phyloP scores from a whole-genome alignment of 2,113 vertebrate genomes.

The Trogon melanurus region DNA sequence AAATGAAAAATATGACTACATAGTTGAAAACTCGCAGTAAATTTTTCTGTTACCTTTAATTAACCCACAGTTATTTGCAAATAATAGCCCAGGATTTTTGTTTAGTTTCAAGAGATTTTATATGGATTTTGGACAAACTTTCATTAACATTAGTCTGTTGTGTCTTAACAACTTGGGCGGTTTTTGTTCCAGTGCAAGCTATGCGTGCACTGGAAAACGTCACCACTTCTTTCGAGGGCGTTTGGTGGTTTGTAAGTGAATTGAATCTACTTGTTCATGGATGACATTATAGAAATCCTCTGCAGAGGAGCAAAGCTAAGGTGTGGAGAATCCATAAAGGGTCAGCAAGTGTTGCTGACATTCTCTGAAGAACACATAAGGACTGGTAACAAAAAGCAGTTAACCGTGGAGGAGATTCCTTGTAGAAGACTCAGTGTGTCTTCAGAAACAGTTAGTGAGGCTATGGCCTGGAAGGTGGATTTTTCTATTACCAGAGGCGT shows the following conservation, averaged over 20 bases:
- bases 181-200: not conserved
- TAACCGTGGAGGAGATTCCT: not conserved
- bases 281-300: not conserved
- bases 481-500: not conserved
- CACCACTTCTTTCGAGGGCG: not conserved
- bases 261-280: not conserved
- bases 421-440: not conserved
- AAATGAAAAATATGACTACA: constrained; percentile 1
- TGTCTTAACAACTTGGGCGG: not conserved
- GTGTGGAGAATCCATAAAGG: not conserved
- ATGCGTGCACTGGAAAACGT: not conserved
- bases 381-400: not conserved
- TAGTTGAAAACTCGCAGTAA: not conserved
- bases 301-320: not conserved
- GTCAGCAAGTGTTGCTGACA: not conserved
- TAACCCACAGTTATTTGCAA: not conserved
- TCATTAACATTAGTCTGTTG: not conserved
- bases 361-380: not conserved
- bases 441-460: not conserved
- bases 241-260: not conserved
- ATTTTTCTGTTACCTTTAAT: not conserved
- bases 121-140: not conserved
- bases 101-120: not conserved
- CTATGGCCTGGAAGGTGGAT: not conserved
- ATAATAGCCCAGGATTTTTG: not conserved